phyloP scores from a whole-genome alignment of 1,140 invertebrate species.

The Pteromalus puparum region DNA sequence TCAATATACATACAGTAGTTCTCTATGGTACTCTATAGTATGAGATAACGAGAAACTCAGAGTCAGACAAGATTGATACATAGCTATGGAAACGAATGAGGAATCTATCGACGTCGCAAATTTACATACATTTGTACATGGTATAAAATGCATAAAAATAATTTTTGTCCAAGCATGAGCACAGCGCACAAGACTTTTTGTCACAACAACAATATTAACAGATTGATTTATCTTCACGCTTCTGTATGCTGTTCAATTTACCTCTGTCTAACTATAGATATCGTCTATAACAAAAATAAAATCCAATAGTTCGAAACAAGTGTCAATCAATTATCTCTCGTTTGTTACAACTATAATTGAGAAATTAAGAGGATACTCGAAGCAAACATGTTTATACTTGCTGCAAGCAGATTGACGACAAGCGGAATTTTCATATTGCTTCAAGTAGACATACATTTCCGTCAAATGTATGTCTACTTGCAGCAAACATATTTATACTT shows the following conservation, averaged over 20 bases:
- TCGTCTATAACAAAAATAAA: background rate
- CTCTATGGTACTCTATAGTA: slow-evolving; percentile 8
- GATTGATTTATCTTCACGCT: slow-evolving; percentile 14
- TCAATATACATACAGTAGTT: slow-evolving; percentile 38
- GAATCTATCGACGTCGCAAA: slow-evolving; percentile 34
- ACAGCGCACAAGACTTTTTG: slow-evolving; percentile 32
- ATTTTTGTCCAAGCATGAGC: slow-evolving; percentile 51
- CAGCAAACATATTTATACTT: too few species aligned
- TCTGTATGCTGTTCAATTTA: slow-evolving; percentile 15
- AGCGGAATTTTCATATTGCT: too few species aligned
- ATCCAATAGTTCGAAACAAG: background rate
- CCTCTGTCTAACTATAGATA: background rate
- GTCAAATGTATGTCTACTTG: too few species aligned
- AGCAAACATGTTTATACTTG: too few species aligned
- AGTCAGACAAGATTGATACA: slow-evolving; percentile 22
- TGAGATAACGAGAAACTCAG: slow-evolving; percentile 23
- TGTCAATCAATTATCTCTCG: background rate
- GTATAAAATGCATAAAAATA: slow-evolving; percentile 56
- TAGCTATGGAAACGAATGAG: slow-evolving; percentile 25
- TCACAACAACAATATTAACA: slow-evolving; percentile 17
- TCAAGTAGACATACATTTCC: too few species aligned
- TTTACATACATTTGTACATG: slow-evolving; percentile 53
- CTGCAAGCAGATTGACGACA: too few species aligned
- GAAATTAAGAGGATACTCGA: too few species aligned
- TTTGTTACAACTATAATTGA: too few species aligned